Base-by-base conservation (phyloP, 2,113 vertebrate species). In the Arvicanthis niloticus region DNA sequence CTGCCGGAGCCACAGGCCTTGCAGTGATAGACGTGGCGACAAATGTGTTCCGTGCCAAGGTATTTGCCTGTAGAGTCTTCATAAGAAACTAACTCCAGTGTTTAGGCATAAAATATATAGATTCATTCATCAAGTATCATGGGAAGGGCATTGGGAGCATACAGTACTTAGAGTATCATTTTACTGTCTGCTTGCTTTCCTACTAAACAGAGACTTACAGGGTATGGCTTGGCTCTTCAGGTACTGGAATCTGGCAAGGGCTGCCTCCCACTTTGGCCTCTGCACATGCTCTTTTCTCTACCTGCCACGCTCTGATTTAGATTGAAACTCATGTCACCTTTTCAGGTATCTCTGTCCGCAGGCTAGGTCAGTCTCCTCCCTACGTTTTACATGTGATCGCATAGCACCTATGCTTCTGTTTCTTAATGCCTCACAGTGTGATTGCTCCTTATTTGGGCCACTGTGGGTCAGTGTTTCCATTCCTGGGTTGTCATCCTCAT, bases 1-100 rank as follows among this genome's bases (percentile, higher is more conserved):
- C 98, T 0, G 98, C 98, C 16, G 98, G 98, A 87, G 98, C 98
- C 82, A 97, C 98, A 7, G 98, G 98, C 45, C 98, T 98, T 5
- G 98, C 98, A 0, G 77, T 97, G 85, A 95, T 98, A 37, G 98
- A 98, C 29, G 80, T 98, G 81, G 98, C 98, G 9, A 82, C 97
- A 56, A 96, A 96, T 1, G 13, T 98, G 89, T 97, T 98, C 88
- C 96, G 96, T 56, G 97, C 98, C 88, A 98, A 98, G 98, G 98
- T 98, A 96, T 89, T 73, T 77, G 40, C 7, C 15, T 62, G 70
- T 48, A 42, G 81, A 65, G 0, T 88, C 80, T 67, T 24, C 10
- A 0, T 60, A 85, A 80, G 45, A 82, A 73, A 72, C 8, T 29
- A 19, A 51, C 13, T 85, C 26, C 4, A 37, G n/a, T 93, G 95